Evolutionary conservation across 2,113 vertebrate species (phyloP).

Genomic region (Protobothrops mucrosquamatus): DNA sequence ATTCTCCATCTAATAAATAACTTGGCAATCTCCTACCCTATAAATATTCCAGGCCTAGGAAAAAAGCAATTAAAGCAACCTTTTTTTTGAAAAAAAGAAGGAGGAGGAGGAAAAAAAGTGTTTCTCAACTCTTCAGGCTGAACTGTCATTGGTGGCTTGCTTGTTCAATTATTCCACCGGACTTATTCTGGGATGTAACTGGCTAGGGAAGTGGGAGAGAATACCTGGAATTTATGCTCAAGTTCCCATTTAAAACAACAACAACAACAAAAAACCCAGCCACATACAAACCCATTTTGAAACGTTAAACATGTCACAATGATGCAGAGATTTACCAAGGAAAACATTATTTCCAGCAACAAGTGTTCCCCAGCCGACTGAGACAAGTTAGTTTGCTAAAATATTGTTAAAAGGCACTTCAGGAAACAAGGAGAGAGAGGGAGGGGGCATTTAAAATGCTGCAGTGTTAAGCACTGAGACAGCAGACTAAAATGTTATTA

Average conservation of each 20-base stretch:
- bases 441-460: constrained; percentile 26
- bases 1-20: constrained; percentile 76
- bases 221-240: constrained; percentile 19
- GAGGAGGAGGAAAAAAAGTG: fast-evolving
- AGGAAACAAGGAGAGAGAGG: background rate
- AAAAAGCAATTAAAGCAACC: constrained; percentile 70
- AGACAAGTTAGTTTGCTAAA: constrained; percentile 30
- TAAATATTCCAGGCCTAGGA: constrained; percentile 65
- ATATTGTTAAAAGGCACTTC: constrained; percentile 35
- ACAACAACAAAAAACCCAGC: constrained; percentile 2
- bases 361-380: constrained; percentile 29
- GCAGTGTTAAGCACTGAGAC: constrained; percentile 29
- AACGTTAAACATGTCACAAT: constrained; percentile 28
- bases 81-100: background rate
- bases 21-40: constrained; percentile 68
- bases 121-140: background rate
- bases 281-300: constrained; percentile 12
- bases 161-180: background rate
- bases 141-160: background rate
- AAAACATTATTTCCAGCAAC: constrained; percentile 43
- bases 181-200: background rate
- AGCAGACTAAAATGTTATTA: constrained; percentile 39
- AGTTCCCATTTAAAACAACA: background rate
- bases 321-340: constrained; percentile 18
- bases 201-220: background rate